These are phyloP conservation scores for Xiphophorus couchianus DNA, from an alignment of 2,113 vertebrate species.

Conservation along the genomic window DNA sequence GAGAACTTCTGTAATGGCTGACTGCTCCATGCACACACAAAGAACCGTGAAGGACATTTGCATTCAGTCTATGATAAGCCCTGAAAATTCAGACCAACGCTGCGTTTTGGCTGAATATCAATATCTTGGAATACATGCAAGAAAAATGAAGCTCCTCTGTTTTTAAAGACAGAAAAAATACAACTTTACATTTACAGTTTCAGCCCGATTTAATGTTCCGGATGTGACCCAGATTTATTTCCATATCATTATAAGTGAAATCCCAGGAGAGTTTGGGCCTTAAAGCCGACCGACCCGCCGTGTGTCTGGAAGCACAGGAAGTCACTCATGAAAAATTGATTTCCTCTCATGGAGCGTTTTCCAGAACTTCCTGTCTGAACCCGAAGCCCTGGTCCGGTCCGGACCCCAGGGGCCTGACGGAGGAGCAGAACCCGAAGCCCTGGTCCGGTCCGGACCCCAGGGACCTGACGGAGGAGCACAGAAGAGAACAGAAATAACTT, in stretches of 20 bases:
- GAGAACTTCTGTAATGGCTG: neutral
- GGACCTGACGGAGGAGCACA: no score
- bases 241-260: neutral
- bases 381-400: no score
- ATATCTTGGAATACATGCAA: neutral
- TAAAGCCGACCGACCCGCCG: conserved; percentile 15
- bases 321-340: conserved; percentile 60
- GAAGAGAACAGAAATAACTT: no score
- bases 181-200: neutral
- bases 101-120: neutral
- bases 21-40: neutral
- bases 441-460: no score
- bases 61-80: neutral
- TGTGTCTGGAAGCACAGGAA: conserved; percentile 40
- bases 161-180: neutral
- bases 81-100: neutral
- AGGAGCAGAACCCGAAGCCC: no score
- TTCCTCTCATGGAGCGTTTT: conserved; percentile 58
- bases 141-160: neutral
- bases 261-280: neutral
- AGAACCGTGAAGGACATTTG: neutral
- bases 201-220: neutral
- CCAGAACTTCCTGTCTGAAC: conserved; percentile 8
- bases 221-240: neutral
- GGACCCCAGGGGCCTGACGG: no score